phyloP scores from a whole-genome alignment of 2,113 vertebrate species.

The Rattus rattus region DNA sequence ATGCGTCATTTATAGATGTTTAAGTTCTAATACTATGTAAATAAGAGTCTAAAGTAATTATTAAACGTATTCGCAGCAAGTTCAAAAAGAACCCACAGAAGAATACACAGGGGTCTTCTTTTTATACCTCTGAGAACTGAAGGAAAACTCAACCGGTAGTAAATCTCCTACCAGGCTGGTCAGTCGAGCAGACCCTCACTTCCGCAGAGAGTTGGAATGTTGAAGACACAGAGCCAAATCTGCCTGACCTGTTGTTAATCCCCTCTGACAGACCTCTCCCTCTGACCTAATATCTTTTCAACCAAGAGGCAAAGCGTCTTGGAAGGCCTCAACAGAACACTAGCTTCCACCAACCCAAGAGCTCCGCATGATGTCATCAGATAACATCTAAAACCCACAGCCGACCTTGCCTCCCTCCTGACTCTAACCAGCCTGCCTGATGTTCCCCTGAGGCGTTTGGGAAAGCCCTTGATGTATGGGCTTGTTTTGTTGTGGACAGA shows the following conservation, averaged over 20 bases:
- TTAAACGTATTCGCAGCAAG: neutral
- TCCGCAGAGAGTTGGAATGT: neutral
- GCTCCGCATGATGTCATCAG: neutral
- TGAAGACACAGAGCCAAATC: neutral
- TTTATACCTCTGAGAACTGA: neutral
- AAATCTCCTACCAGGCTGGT: neutral
- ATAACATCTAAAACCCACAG: neutral
- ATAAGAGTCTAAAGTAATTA: slow-evolving; percentile 25
- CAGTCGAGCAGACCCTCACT: neutral
- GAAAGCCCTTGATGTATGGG: neutral
- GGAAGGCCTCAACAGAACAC: neutral
- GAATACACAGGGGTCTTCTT: neutral
- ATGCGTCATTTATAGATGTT: slow-evolving; percentile 4
- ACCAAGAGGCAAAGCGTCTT: neutral
- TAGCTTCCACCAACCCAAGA: neutral
- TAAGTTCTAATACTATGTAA: slow-evolving; percentile 29
- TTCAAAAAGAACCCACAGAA: slow-evolving; percentile 8
- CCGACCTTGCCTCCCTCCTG: neutral
- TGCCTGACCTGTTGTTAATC: neutral
- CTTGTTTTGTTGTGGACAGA: neutral
- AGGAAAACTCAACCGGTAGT: neutral
- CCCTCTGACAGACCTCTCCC: neutral
- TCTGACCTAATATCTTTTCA: neutral
- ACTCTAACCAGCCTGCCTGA: no score
- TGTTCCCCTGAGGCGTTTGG: neutral